phyloP scores from a whole-genome alignment of 2,888 invertebrate species.

The Emmelina monodactyla region DNA sequence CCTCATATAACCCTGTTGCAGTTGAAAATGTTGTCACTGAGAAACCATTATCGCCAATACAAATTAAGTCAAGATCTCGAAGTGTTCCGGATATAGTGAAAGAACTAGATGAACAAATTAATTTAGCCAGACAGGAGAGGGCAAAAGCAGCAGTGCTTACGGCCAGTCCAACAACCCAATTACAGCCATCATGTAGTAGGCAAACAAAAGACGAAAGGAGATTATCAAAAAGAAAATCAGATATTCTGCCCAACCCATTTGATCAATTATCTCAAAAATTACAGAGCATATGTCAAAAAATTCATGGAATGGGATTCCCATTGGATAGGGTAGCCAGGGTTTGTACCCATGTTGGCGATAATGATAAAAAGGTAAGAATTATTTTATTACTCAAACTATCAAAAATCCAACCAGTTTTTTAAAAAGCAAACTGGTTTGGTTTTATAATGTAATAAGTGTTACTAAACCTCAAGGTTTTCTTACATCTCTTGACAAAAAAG shows the following conservation, averaged over 20 bases:
- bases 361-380: slow-evolving; percentile 81
- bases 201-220: slow-evolving; percentile 28
- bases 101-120: slow-evolving; percentile 74
- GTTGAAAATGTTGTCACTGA: slow-evolving; percentile 20
- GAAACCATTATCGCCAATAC: slow-evolving; percentile 19
- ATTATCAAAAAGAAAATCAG: slow-evolving; percentile 28
- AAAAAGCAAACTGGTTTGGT: too few relatives aligned
- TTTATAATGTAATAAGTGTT: too few relatives aligned
- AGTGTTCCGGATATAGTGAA: slow-evolving; percentile 80
- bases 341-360: slow-evolving; percentile 76
- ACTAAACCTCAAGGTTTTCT: too few relatives aligned
- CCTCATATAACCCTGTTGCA: slow-evolving; percentile 20
- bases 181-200: slow-evolving; percentile 26
- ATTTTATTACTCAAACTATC: neutral
- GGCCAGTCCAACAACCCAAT: slow-evolving; percentile 54
- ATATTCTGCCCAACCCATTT: slow-evolving; percentile 44
- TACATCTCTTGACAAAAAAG: too few relatives aligned
- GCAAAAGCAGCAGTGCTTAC: slow-evolving; percentile 57
- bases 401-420: too few relatives aligned
- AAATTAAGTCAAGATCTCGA: slow-evolving; percentile 57
- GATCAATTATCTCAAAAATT: slow-evolving; percentile 53
- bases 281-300: slow-evolving; percentile 74
- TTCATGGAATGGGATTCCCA: slow-evolving; percentile 90
- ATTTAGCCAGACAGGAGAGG: slow-evolving; percentile 48
- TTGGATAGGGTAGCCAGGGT: slow-evolving; percentile 80